Evolutionary conservation across 1,140 invertebrate species (phyloP).

Genomic region (Calliopsis andreniformis): DNA sequence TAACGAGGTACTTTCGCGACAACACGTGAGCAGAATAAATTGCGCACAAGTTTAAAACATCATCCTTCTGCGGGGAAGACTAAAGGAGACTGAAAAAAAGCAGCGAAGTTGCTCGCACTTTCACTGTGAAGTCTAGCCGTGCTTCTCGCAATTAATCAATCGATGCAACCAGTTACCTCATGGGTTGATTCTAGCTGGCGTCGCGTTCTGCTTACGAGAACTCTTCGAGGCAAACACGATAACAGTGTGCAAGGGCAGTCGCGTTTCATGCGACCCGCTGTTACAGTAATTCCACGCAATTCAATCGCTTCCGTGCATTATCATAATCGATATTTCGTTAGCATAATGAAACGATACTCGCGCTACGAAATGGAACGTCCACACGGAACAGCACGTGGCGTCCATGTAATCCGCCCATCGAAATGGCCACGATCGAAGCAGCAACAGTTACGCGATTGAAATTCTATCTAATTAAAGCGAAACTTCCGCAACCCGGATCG

Average conservation of each 20-base stretch:
- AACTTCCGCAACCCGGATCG: background rate
- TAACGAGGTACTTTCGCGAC: slow-evolving; percentile 5
- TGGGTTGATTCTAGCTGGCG: background rate
- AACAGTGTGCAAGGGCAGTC: background rate
- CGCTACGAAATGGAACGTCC: slow-evolving; percentile 18
- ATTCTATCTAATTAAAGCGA: background rate
- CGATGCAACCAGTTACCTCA: no score
- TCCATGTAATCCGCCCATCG: background rate
- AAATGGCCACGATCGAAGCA: background rate
- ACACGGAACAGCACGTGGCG: background rate
- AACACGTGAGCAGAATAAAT: no score
- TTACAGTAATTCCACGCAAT: slow-evolving; percentile 23
- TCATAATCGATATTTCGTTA: slow-evolving; percentile 54
- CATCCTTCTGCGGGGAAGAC: no score
- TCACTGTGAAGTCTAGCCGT: no score
- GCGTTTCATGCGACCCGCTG: background rate
- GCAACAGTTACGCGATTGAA: slow-evolving; percentile 1
- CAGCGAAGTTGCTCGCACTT: no score
- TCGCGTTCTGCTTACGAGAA: background rate
- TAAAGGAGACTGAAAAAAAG: no score
- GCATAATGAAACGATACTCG: slow-evolving; percentile 49
- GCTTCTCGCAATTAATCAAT: background rate
- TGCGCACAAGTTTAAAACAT: no score
- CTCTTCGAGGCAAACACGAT: background rate
- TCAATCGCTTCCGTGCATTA: slow-evolving; percentile 38